Conservation (phyloP, 2,113 vertebrate species). For the Sebastes schlegelii region DNA sequence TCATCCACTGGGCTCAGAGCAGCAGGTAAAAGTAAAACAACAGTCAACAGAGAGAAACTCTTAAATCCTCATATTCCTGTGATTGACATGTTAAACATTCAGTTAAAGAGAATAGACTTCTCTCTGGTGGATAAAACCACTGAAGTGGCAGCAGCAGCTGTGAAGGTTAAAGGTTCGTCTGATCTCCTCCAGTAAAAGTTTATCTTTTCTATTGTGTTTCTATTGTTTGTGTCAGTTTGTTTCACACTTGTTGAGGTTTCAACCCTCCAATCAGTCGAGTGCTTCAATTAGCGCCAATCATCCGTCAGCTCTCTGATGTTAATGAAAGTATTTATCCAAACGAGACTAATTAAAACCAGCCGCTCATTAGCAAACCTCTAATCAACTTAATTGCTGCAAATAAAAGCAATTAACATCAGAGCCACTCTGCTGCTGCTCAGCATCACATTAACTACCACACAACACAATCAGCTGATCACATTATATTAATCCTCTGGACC, state of each 20-base stretch:
- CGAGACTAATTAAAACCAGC: conserved; percentile 49
- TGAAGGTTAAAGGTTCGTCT: too few species aligned
- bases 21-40: too few species aligned
- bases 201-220: neutral
- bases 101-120: too few species aligned
- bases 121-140: too few species aligned
- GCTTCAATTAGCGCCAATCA: conserved; percentile 43
- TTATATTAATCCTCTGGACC: neutral
- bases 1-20: too few species aligned
- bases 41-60: too few species aligned
- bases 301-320: conserved; percentile 13
- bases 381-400: conserved; percentile 63
- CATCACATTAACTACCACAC: neutral
- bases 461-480: neutral
- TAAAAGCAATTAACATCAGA: conserved; percentile 42
- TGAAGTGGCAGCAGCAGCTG: too few species aligned
- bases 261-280: conserved; percentile 50
- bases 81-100: too few species aligned
- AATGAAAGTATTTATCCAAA: conserved; percentile 66
- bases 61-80: too few species aligned
- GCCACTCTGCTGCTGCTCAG: neutral
- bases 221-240: conserved; percentile 14
- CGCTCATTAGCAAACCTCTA: conserved; percentile 50
- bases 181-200: neutral
- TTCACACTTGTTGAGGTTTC: conserved; percentile 10